These are phyloP conservation scores for Mus pahari DNA, from an alignment of 2,113 vertebrate species.

Conservation along the genomic window DNA sequence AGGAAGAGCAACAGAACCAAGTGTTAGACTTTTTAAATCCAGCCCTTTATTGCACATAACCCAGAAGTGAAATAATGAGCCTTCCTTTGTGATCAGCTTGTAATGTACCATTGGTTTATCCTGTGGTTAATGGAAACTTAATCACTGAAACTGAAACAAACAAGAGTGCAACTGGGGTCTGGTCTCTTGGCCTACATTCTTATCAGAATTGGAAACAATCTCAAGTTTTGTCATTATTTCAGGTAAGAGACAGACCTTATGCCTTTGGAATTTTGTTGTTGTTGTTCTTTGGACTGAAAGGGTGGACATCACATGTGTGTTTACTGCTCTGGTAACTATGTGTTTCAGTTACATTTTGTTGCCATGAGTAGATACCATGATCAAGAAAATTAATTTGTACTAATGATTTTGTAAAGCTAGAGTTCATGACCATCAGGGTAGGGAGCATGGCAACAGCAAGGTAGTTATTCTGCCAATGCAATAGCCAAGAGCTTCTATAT, in stretches of 20 bases:
- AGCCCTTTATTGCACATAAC: constrained; percentile 4
- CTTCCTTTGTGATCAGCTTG: background rate
- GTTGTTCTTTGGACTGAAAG: background rate
- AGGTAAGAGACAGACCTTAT: background rate
- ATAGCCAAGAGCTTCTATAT: background rate
- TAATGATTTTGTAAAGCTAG: background rate
- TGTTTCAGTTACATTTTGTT: background rate
- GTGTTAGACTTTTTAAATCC: background rate
- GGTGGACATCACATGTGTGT: background rate
- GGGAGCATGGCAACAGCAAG: background rate
- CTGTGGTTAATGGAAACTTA: constrained; percentile 59
- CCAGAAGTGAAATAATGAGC: constrained; percentile 43
- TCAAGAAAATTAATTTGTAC: background rate
- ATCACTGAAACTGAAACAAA: constrained; percentile 60
- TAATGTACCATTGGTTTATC: constrained; percentile 59
- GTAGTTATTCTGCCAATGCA: fast-evolving
- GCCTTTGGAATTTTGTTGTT: background rate
- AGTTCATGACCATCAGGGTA: background rate
- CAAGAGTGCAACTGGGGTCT: constrained; percentile 46
- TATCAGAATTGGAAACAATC: constrained; percentile 30
- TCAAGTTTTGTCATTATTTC: background rate
- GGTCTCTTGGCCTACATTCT: constrained; percentile 14
- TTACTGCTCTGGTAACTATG: background rate
- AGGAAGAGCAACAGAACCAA: background rate
- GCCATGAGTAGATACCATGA: background rate